A percentile compares a stretch with the other conserved stretches of the same genome.
Evolutionary conservation across 2,113 vertebrate genomes (phyloP).

Genomic region (Marmota monax): DNA sequence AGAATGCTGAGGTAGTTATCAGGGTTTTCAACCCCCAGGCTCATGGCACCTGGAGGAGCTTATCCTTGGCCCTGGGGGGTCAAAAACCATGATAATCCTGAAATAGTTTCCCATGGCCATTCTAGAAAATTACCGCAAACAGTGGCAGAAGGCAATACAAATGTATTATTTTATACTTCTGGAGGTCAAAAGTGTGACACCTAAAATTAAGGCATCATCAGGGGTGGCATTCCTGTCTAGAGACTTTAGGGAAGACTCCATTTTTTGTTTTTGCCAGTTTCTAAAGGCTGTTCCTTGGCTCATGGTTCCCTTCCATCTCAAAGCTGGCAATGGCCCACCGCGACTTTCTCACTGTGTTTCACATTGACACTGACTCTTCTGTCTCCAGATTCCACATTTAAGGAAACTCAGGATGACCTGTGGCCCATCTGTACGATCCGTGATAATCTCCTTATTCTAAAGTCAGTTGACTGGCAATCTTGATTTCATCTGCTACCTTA

Average conservation of each 20-base stretch:
- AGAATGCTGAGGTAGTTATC: constrained; percentile 1
- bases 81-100: background rate
- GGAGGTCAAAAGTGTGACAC: background rate
- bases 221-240: background rate
- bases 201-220: background rate
- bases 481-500: constrained; percentile 8
- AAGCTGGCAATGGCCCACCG: background rate
- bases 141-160: constrained; percentile 12
- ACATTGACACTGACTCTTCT: background rate
- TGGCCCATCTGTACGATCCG: background rate
- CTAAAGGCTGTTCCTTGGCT: background rate
- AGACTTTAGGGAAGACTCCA: background rate
- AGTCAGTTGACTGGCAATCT: constrained; percentile 24
- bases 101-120: background rate
- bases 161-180: background rate
- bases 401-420: background rate
- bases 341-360: background rate
- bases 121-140: background rate
- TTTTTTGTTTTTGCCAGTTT: background rate
- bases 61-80: background rate
- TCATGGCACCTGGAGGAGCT: background rate
- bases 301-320: background rate
- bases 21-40: background rate
- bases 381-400: background rate
- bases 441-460: background rate